These are phyloP conservation scores for Ligdia adustata DNA, from an alignment of 2,888 invertebrate genomes.

Conservation along the genomic window DNA sequence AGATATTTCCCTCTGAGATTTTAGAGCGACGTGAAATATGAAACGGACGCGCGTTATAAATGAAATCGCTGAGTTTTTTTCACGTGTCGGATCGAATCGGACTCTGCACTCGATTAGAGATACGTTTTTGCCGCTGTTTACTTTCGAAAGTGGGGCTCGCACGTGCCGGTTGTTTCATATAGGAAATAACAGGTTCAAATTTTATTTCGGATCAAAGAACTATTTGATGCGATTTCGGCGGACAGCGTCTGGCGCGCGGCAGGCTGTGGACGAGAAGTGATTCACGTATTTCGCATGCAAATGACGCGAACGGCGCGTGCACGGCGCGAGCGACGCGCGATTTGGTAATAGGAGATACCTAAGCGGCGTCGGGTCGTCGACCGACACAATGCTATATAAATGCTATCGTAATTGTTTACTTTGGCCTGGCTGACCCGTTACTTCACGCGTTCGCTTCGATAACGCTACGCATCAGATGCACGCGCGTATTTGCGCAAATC, in stretches of 20 bases:
- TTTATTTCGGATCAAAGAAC: slow-evolving; percentile 36
- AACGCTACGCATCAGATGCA: slow-evolving; percentile 38
- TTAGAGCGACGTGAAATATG: slow-evolving; percentile 51
- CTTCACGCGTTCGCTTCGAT: slow-evolving; percentile 37
- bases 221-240: slow-evolving; percentile 29
- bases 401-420: slow-evolving; percentile 75
- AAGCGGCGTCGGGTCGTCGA: slow-evolving; percentile 53
- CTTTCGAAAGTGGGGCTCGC: slow-evolving; percentile 30
- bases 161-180: slow-evolving; percentile 23
- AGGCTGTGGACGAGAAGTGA: slow-evolving; percentile 24
- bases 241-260: slow-evolving; percentile 14
- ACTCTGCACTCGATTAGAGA: slow-evolving; percentile 42
- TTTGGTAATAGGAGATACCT: slow-evolving; percentile 51
- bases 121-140: slow-evolving; percentile 34
- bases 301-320: slow-evolving; percentile 34
- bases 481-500: slow-evolving; percentile 58
- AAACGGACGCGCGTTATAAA: slow-evolving; percentile 46
- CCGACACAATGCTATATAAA: slow-evolving; percentile 59
- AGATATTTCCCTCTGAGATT: slow-evolving; percentile 48
- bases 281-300: slow-evolving; percentile 52
- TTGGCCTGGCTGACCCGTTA: slow-evolving; percentile 60
- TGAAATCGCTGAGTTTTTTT: slow-evolving; percentile 39
- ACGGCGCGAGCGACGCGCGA: slow-evolving; percentile 38
- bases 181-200: slow-evolving; percentile 27
- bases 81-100: slow-evolving; percentile 33